A percentile compares a stretch with the other conserved stretches of the same genome.
Evolutionary conservation across 2,113 vertebrate genomes (phyloP).

Genomic region (Pungitius pungitius): DNA sequence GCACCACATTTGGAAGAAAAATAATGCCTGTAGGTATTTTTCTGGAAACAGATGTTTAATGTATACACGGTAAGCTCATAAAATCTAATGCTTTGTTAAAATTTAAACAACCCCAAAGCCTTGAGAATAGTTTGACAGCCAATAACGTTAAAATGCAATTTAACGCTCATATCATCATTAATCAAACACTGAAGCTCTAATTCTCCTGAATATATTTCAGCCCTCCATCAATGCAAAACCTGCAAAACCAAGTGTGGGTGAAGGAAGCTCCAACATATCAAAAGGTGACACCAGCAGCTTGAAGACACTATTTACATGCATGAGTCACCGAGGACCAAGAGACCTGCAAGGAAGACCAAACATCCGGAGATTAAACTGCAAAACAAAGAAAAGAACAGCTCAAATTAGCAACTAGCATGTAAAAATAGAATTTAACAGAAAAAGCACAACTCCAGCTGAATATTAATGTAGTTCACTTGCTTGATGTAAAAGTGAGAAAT

Average conservation of each 20-base stretch:
- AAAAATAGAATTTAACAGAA: background rate
- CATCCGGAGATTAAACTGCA: background rate
- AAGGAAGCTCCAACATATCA: background rate
- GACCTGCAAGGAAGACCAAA: background rate
- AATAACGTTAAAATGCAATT: slow-evolving; percentile 27
- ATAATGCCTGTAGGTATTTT: background rate
- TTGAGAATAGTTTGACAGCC: slow-evolving; percentile 1
- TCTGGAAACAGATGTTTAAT: background rate
- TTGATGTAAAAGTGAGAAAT: background rate
- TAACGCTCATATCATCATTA: slow-evolving; percentile 18
- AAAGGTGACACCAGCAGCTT: background rate
- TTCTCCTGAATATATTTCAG: background rate
- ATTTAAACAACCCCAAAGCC: slow-evolving; percentile 1
- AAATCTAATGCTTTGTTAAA: slow-evolving; percentile 31
- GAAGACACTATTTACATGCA: background rate
- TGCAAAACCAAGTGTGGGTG: background rate
- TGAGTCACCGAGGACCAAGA: background rate
- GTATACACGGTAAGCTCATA: slow-evolving; percentile 16
- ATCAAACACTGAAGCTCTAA: slow-evolving; percentile 8
- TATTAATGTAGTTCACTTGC: background rate
- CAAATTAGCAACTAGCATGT: too few relatives aligned
- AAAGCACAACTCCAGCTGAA: background rate
- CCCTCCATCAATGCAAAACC: too few relatives aligned
- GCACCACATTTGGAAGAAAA: background rate
- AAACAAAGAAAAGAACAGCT: background rate